Percentiles rank a stretch among this genome's conserved stretches.
Conservation (phyloP, 2,113 vertebrate species). For the Trochalopteron elliotii region DNA sequence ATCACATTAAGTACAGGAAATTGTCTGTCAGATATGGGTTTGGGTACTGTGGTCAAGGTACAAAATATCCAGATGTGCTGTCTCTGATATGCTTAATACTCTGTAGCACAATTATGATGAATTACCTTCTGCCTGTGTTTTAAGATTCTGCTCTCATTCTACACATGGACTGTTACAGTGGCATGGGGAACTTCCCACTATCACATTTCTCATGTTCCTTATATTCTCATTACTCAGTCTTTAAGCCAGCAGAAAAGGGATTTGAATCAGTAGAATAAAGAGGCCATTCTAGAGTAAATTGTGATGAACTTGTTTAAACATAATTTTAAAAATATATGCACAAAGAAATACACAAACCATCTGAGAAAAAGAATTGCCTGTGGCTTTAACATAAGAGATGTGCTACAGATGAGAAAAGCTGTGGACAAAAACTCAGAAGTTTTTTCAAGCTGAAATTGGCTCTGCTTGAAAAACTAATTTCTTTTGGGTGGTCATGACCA, state of each 20-base stretch:
- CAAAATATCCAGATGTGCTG: neutral
- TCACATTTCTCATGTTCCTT: neutral
- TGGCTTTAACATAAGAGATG: neutral
- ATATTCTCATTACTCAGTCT: neutral
- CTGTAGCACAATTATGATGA: neutral
- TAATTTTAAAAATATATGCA: neutral
- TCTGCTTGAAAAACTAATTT: neutral
- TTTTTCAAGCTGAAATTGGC: conserved; percentile 1
- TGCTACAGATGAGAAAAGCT: neutral
- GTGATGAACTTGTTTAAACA: neutral
- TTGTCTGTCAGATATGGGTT: neutral
- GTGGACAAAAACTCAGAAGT: neutral
- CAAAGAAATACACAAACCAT: neutral
- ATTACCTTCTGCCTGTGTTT: neutral
- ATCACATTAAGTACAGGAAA: conserved; percentile 1
- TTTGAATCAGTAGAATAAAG: neutral
- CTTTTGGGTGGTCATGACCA: neutral
- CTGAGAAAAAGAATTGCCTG: neutral
- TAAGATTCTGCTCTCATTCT: neutral
- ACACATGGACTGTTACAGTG: neutral
- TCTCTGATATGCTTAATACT: neutral
- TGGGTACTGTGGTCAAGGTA: neutral
- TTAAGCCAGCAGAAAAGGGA: neutral
- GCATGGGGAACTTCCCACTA: neutral
- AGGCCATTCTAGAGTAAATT: neutral